These are phyloP conservation scores for Ophonus ardosiacus DNA, from an alignment of 2,888 invertebrate genomes.

Conservation along the genomic window DNA sequence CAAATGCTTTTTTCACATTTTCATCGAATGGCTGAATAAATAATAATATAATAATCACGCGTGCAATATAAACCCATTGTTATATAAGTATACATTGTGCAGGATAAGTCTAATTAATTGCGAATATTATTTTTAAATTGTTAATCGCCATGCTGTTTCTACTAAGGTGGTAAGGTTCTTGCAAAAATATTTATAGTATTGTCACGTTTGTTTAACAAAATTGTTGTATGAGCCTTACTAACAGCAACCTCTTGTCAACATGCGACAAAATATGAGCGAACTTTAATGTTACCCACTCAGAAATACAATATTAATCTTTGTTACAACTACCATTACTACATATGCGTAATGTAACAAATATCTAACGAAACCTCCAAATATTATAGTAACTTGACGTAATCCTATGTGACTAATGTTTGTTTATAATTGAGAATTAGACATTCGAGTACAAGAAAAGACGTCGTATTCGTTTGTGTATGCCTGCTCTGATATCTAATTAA, in stretches of 20 bases:
- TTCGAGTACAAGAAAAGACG: slow-evolving; percentile 14
- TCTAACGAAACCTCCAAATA: slow-evolving; percentile 11
- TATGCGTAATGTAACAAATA: slow-evolving; percentile 11
- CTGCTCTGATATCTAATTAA: background rate
- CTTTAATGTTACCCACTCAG: background rate
- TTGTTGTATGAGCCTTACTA: slow-evolving; percentile 60
- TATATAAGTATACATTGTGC: slow-evolving; percentile 51
- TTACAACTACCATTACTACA: background rate
- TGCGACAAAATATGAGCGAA: background rate
- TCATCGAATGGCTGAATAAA: slow-evolving; percentile 39
- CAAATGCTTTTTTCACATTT: slow-evolving; percentile 56
- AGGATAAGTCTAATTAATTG: slow-evolving; percentile 31
- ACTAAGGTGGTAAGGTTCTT: slow-evolving; percentile 63
- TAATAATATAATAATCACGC: slow-evolving; percentile 46
- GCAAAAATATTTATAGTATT: slow-evolving; percentile 55
- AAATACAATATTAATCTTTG: slow-evolving; percentile 15
- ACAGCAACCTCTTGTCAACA: slow-evolving; percentile 49
- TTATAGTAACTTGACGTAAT: background rate
- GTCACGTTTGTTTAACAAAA: slow-evolving; percentile 61
- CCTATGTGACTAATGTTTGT: slow-evolving; percentile 41
- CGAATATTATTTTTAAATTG: slow-evolving; percentile 57
- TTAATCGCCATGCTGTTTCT: slow-evolving; percentile 63
- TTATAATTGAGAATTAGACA: slow-evolving; percentile 13
- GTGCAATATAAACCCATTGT: slow-evolving; percentile 37
- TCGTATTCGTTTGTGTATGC: background rate